phyloP scores from a whole-genome alignment of 2,113 vertebrate species.

The Reinhardtius hippoglossoides region DNA sequence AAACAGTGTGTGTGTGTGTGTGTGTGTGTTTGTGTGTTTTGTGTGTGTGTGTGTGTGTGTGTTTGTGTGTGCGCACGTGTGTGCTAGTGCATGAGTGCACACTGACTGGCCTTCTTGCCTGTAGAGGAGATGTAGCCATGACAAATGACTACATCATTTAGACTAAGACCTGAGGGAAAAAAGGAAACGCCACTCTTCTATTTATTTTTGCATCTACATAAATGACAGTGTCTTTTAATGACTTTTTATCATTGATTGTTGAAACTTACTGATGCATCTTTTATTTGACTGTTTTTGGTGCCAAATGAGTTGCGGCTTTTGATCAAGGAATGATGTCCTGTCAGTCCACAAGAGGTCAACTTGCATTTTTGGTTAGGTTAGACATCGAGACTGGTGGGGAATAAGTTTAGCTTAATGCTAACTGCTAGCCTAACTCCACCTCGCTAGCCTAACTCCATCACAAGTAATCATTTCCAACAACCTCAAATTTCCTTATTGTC shows the following conservation, averaged over 20 bases:
- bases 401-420: too few relatives aligned
- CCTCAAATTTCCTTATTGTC: too few relatives aligned
- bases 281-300: too few relatives aligned
- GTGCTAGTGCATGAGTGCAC: neutral
- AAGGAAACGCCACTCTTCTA: neutral
- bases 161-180: constrained; percentile 4
- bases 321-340: constrained; percentile 2
- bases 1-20: neutral
- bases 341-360: neutral
- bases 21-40: too few relatives aligned
- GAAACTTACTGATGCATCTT: neutral
- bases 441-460: too few relatives aligned
- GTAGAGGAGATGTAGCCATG: constrained; percentile 63
- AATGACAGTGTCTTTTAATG: constrained; percentile 24
- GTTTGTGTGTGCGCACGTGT: neutral
- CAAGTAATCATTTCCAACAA: too few relatives aligned
- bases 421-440: too few relatives aligned
- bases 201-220: constrained; percentile 46
- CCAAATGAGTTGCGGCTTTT: neutral
- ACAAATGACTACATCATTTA: constrained; percentile 4
- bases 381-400: too few relatives aligned
- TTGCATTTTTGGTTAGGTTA: neutral
- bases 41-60: constrained; percentile 2
- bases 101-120: constrained; percentile 64
- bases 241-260: constrained; percentile 25